Percentiles rank a stretch among this genome's conserved stretches.
Conservation (phyloP, 35 echinoderm and acorn worm genomes). For the Strongylocentrotus purpuratus region DNA sequence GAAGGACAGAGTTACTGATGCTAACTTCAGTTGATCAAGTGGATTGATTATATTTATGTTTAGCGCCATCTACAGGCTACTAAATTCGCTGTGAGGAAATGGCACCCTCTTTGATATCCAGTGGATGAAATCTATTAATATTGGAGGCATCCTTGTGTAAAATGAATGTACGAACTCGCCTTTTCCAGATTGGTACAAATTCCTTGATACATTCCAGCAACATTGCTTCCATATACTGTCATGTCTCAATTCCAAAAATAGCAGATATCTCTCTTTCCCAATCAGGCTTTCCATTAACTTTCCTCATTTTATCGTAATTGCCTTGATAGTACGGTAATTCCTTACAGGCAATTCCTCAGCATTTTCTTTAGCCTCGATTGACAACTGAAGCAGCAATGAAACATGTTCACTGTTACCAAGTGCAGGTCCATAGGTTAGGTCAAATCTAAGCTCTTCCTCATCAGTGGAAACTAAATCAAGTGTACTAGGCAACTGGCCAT, state of each 20-base stretch:
- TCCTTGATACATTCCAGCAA: not conserved
- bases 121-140: too few species aligned
- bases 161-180: not conserved
- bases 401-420: constrained; percentile 59
- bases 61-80: too few species aligned
- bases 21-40: too few species aligned
- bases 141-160: too few species aligned
- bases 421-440: constrained; percentile 9
- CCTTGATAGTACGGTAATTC: constrained; percentile 4
- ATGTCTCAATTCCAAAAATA: not conserved
- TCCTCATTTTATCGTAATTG: not conserved
- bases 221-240: not conserved
- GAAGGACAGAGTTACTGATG: too few species aligned
- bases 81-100: too few species aligned
- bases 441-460: constrained; percentile 21
- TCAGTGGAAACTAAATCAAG: constrained; percentile 40
- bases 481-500: not conserved
- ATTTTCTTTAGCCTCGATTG: not conserved
- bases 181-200: not conserved
- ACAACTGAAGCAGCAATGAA: not conserved
- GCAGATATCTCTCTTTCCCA: not conserved
- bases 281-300: not conserved
- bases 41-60: too few species aligned
- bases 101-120: too few species aligned
- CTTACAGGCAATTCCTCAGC: not conserved